Evolutionary conservation across 2,888 invertebrate species (phyloP).

Genomic region (Gerris lacustris): DNA sequence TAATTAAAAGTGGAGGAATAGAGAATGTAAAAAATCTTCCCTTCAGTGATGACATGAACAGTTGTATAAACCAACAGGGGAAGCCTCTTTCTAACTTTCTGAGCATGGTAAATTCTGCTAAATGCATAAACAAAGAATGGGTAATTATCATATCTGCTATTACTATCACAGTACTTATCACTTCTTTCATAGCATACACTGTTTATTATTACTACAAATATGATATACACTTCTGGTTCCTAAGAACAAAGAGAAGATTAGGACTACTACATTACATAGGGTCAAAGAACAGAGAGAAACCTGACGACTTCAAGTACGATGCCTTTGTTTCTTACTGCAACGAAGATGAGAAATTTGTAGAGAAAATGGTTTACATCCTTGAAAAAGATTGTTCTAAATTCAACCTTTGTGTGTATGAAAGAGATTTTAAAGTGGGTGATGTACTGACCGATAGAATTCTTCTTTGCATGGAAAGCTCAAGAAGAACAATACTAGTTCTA

Average conservation of each 20-base stretch:
- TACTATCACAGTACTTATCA: too few relatives aligned
- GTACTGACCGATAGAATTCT: slow-evolving; percentile 54
- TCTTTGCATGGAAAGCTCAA: slow-evolving; percentile 50
- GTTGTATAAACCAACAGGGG: too few relatives aligned
- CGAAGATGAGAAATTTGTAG: slow-evolving; percentile 50
- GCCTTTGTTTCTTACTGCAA: slow-evolving; percentile 46
- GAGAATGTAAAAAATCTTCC: too few relatives aligned
- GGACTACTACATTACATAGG: neutral
- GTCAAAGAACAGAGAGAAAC: neutral
- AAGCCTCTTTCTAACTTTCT: too few relatives aligned
- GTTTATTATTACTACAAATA: neutral
- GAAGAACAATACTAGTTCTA: slow-evolving; percentile 52
- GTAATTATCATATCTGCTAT: too few relatives aligned
- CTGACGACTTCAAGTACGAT: slow-evolving; percentile 40
- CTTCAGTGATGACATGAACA: too few relatives aligned
- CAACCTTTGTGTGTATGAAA: slow-evolving; percentile 55
- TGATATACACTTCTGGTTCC: neutral
- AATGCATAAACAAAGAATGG: too few relatives aligned
- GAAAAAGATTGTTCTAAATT: slow-evolving; percentile 48
- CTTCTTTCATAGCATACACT: neutral
- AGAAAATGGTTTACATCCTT: slow-evolving; percentile 46
- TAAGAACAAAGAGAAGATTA: neutral
- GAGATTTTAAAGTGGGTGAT: slow-evolving; percentile 53
- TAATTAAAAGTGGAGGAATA: too few relatives aligned
- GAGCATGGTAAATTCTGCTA: too few relatives aligned